These are phyloP conservation scores for Lathronympha strigana DNA, from an alignment of 2,888 invertebrate genomes.

Conservation along the genomic window DNA sequence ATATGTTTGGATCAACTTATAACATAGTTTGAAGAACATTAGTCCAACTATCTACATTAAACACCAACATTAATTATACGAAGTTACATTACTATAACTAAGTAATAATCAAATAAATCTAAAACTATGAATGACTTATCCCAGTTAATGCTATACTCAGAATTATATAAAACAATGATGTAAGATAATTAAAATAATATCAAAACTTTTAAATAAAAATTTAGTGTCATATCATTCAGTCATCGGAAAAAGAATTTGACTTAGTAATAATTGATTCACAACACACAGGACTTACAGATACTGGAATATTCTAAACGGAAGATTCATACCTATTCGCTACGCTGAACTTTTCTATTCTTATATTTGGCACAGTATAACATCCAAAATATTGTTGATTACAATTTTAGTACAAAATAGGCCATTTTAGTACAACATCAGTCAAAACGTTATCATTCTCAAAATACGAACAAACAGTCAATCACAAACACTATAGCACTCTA, in stretches of 20 bases:
- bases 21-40: slow-evolving; percentile 16
- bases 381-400: slow-evolving; percentile 15
- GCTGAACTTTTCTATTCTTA: slow-evolving; percentile 23
- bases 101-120: slow-evolving; percentile 24
- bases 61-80: slow-evolving; percentile 30
- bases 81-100: slow-evolving; percentile 24
- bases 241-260: slow-evolving; percentile 9
- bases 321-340: slow-evolving; percentile 40
- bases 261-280: slow-evolving; percentile 22
- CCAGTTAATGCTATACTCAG: slow-evolving; percentile 15
- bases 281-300: slow-evolving; percentile 46
- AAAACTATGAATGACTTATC: slow-evolving; percentile 33
- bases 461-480: slow-evolving; percentile 2
- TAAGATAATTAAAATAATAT: slow-evolving; percentile 5
- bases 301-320: slow-evolving; percentile 51
- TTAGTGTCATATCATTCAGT: slow-evolving; percentile 24
- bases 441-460: background rate
- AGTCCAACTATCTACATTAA: slow-evolving; percentile 5
- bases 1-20: slow-evolving; percentile 31
- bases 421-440: slow-evolving; percentile 15
- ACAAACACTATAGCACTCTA: slow-evolving; percentile 2
- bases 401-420: slow-evolving; percentile 3
- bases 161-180: background rate
- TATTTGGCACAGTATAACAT: slow-evolving; percentile 14
- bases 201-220: slow-evolving; percentile 16